A percentile compares a stretch with the other conserved stretches of the same genome.
Conservation (phyloP, 2,888 invertebrate species). For the Dysmachus trigonus region DNA sequence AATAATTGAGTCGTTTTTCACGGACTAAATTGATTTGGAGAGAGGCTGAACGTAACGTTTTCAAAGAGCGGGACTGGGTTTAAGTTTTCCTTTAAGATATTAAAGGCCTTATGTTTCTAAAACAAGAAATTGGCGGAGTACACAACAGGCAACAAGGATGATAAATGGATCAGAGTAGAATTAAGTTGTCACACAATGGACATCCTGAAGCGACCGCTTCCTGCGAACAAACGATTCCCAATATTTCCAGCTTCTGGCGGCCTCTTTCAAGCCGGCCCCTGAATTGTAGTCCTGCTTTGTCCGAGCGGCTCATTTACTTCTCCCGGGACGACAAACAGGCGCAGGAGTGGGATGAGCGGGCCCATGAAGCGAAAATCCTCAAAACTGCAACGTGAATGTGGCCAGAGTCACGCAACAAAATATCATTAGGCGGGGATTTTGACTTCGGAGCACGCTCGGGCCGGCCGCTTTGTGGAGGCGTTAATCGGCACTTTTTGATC, state of each 20-base stretch:
- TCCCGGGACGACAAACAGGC: not conserved
- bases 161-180: slow-evolving; percentile 25
- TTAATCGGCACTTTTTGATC: slow-evolving; percentile 43
- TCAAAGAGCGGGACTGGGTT: no score
- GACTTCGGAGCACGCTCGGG: slow-evolving; percentile 33
- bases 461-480: slow-evolving; percentile 26
- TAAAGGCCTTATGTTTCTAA: not conserved
- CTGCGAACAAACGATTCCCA: slow-evolving; percentile 35
- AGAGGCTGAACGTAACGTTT: no score
- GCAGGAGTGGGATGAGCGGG: not conserved
- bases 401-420: slow-evolving; percentile 44
- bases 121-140: not conserved
- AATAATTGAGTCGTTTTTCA: no score
- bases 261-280: not conserved
- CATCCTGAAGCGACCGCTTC: slow-evolving; percentile 18
- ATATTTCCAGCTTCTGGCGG: slow-evolving; percentile 44
- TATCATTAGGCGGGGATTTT: slow-evolving; percentile 43
- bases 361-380: slow-evolving; percentile 17
- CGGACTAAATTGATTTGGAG: no score
- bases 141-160: not conserved
- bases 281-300: not conserved
- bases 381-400: slow-evolving; percentile 18
- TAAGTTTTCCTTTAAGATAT: not conserved
- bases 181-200: slow-evolving; percentile 38
- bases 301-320: slow-evolving; percentile 17